Conservation (phyloP, 30 jellyfish, hydroid and myxozoan species). For the Chironex yamaguchii region DNA sequence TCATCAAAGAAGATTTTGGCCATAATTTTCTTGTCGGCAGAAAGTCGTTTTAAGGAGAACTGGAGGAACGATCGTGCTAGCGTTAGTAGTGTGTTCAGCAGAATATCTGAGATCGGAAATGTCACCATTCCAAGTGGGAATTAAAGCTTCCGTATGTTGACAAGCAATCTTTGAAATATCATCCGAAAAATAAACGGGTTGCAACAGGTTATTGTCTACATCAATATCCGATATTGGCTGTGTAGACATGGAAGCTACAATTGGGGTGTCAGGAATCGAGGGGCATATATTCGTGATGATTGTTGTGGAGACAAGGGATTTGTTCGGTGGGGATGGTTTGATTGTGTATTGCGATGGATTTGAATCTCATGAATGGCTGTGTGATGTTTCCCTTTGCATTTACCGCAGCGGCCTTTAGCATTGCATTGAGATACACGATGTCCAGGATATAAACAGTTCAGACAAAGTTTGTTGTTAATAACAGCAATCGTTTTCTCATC, state of each 20-base stretch:
- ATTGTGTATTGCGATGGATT: background rate
- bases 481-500: no score
- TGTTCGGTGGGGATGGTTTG: background rate
- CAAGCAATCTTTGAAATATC: no score
- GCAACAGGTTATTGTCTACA: background rate
- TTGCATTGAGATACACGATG: no score
- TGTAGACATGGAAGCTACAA: no score
- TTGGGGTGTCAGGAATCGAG: no score
- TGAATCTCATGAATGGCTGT: conserved; percentile 25
- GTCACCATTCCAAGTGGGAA: conserved; percentile 1
- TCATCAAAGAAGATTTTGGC: conserved; percentile 9
- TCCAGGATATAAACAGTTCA: no score
- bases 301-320: background rate
- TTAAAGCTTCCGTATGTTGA: no score
- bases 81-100: background rate
- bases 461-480: no score
- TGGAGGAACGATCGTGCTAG: background rate
- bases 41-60: background rate
- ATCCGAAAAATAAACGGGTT: conserved; percentile 6
- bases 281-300: conserved; percentile 25
- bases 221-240: background rate
- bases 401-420: conserved; percentile 47
- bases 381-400: conserved; percentile 52
- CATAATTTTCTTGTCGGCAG: conserved; percentile 6
- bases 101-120: background rate